Base-by-base conservation (phyloP, 2,797 vertebrate genomes). In the Halcyon badia region DNA sequence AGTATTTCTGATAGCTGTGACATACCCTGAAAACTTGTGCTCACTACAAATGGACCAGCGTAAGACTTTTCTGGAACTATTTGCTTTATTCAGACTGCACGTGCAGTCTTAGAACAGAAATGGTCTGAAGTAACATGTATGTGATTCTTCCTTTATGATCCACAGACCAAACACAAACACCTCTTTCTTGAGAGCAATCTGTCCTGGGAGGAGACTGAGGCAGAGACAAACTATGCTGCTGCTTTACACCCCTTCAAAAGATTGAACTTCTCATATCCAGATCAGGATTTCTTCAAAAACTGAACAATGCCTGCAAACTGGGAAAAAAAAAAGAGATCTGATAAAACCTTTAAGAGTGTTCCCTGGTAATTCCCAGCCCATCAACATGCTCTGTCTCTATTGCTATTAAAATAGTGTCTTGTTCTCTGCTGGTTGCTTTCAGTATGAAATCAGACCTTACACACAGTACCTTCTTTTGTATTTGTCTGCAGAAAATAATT, bases 401-500 rank as follows among this genome's bases (percentile, higher is more conserved):
- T 35, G 19, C 41, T 71, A 46, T 83, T 89, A 82, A 78, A 75
- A 56, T 4, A 77, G 70, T 37, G 41, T 82, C 80, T 54, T 60
- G 6, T 49, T 93, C 54, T 83, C 66, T 64, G 31, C 26, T 37
- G 44, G 37, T 33, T 87, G 48, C 37, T 93, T 78, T 84, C 68
- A 62, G 60, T 54, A 80, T 75, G 62, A 87, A 96, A 89, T 89
- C n/a, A 78, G 37, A 83, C 39, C 44, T 93, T 37, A 65, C 33
- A 54, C 48, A 58, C 2, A 5, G 51, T 12, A 41, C 26, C 26
- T 80, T 42, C 82, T 87, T 83, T 52, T 77, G 24, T 37, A 65
- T n/a, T 73, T 54, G 26, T 49, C 71, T 90, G 78, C 61, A 93
- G 75, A 93, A 90, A 90, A 75, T 42, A 6, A 73, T 80, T 64